A percentile compares a stretch with the other conserved stretches of the same genome.
These are phyloP conservation scores for Luffia ferchaultella DNA, from an alignment of 2,888 invertebrate species.

Conservation along the genomic window DNA sequence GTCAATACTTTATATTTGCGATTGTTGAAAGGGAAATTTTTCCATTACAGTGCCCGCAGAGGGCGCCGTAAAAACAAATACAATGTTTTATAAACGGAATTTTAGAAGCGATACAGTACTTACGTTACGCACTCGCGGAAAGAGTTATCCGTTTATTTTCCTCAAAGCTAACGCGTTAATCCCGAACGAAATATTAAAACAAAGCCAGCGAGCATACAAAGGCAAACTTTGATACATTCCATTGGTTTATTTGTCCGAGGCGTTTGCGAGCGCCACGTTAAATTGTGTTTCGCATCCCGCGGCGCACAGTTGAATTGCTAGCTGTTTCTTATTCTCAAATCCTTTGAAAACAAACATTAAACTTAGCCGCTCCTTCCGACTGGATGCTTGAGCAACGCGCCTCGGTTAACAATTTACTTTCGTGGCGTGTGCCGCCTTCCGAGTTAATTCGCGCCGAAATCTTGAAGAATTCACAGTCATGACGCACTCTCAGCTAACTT, in stretches of 20 bases:
- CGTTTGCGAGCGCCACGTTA: not conserved
- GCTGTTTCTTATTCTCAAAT: slow-evolving; percentile 7
- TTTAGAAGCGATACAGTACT: no score
- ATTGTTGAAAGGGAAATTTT: no score
- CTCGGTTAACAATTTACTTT: slow-evolving; percentile 12
- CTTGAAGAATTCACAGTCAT: not conserved
- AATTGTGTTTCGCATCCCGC: slow-evolving; percentile 3
- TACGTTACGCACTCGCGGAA: not conserved
- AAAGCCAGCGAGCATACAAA: not conserved
- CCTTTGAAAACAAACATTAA: slow-evolving; percentile 7
- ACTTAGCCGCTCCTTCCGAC: slow-evolving; percentile 2
- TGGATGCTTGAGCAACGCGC: slow-evolving; percentile 7
- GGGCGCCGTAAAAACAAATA: no score
- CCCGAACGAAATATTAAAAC: not conserved
- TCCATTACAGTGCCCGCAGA: no score
- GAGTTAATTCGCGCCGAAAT: not conserved
- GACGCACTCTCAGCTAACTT: not conserved
- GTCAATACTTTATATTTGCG: no score
- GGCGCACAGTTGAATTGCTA: slow-evolving; percentile 4
- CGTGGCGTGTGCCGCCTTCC: slow-evolving; percentile 2
- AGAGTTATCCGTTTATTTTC: no score
- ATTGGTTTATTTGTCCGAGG: not conserved
- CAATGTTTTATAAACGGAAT: no score
- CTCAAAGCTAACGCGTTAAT: no score
- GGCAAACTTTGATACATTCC: not conserved